Percentiles rank a stretch among this genome's conserved stretches.
Evolutionary conservation across 2,113 vertebrate genomes (phyloP).

Genomic region (Clarias magur): DNA sequence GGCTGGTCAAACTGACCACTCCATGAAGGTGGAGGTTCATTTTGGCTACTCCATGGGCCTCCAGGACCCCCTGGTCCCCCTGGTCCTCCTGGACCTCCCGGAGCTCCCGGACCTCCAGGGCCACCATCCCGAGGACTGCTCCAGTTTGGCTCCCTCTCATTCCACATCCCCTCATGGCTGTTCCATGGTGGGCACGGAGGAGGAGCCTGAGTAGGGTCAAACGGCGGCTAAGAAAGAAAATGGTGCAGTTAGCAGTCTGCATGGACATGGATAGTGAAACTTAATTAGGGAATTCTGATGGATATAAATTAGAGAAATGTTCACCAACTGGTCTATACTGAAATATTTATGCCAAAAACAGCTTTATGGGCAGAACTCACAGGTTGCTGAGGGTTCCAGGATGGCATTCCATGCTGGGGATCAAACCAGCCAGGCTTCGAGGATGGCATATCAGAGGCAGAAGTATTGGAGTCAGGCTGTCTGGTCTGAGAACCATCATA

Average conservation of each 20-base stretch:
- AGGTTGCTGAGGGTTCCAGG: slow-evolving; percentile 84
- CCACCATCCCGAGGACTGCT: slow-evolving; percentile 84
- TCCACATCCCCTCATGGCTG: slow-evolving; percentile 96
- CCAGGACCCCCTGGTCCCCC: slow-evolving; percentile 60
- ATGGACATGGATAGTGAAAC: neutral
- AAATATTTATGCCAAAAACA: neutral
- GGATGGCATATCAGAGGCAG: slow-evolving; percentile 81
- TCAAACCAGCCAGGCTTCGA: slow-evolving; percentile 93
- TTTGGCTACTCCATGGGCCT: slow-evolving; percentile 82
- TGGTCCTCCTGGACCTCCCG: slow-evolving; percentile 60
- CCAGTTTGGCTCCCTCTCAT: slow-evolving; percentile 89
- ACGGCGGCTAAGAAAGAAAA: slow-evolving; percentile 71
- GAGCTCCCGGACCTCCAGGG: slow-evolving; percentile 58
- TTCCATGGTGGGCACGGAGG: slow-evolving; percentile 97
- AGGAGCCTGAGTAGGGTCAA: slow-evolving; percentile 81
- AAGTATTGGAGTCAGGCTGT: slow-evolving; percentile 76
- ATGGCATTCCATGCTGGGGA: slow-evolving; percentile 84
- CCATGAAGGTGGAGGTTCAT: slow-evolving; percentile 85
- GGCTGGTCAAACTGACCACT: slow-evolving; percentile 88
- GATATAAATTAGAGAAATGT: neutral
- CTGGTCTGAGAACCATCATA: slow-evolving; percentile 79
- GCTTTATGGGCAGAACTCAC: slow-evolving; percentile 53
- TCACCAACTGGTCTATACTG: neutral
- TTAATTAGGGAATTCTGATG: neutral
- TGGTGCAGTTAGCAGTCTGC: slow-evolving; percentile 30